Conservation (phyloP, 53 echinoderm and acorn worm genomes). For the Crossaster papposus region DNA sequence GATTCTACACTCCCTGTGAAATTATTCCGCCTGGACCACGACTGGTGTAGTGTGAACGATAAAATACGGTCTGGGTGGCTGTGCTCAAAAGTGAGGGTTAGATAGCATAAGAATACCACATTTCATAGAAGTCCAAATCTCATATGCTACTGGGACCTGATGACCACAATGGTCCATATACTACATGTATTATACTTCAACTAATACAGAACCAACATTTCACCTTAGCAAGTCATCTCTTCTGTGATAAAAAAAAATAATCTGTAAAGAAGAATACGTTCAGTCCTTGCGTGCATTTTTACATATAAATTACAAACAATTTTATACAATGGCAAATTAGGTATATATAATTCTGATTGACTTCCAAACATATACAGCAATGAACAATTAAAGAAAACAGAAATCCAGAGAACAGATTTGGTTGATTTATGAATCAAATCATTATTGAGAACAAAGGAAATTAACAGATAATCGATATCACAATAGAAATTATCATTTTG, state of each 20-base stretch:
- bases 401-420: not conserved
- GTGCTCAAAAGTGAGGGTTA: too few species aligned
- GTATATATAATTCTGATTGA: conserved; percentile 5
- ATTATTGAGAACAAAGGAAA: not conserved
- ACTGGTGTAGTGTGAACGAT: too few species aligned
- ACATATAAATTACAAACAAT: conserved; percentile 11
- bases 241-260: not conserved
- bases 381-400: not conserved
- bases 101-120: too few species aligned
- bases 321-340: conserved; percentile 14
- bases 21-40: too few species aligned
- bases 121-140: not conserved
- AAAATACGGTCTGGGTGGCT: too few species aligned
- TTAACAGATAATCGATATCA: not conserved
- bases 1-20: too few species aligned
- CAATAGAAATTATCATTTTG: too few species aligned
- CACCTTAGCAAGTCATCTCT: not conserved
- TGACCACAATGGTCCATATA: not conserved
- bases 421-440: not conserved
- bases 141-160: not conserved
- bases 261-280: conserved; percentile 10
- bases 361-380: conserved; percentile 28
- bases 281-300: conserved; percentile 11
- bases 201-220: not conserved
- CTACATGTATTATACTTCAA: not conserved